Base-by-base conservation (phyloP, 92 coral and sea anemone species). In the Porites divaricata region DNA sequence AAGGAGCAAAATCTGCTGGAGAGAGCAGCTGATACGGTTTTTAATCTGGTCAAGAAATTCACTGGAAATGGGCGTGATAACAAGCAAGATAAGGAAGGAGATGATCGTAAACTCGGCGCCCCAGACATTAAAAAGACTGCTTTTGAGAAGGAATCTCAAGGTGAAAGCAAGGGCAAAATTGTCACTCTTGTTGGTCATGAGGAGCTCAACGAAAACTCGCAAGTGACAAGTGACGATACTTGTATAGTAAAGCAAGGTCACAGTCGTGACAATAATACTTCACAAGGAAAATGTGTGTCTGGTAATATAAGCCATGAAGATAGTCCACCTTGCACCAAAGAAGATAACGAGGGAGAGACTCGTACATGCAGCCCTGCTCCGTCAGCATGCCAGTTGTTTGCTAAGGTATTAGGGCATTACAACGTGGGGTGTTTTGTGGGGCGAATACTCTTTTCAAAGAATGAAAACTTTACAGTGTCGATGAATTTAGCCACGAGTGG, bases 11-110 rank as follows among this genome's bases (percentile, higher is more conserved):
- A 88, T 51, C 86, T 95, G 75, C 88, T 97, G 14, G 91, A 96
- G 57, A 91, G 92, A 41, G 99, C 98, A 53, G 96, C 98, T 21
- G 96, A 95, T 70, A 95, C 96, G 26, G 95, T 97, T 9, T 70
- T 95, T 15, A 97, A 82, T 74, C 91, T 97, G 51, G 98, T 97
- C 2, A 93, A 95, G 88, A 97, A 97, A 74, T 79, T 97, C 45
- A 88, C 92, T 53, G 93, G 95, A 51, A 80, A 74, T 49, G 88
- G 74, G 20, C 66, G 74, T 19, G 87, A 83, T 26, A 71, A 78
- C 72, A 63, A 65, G 23, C 65, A 49, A 21, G 25, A 41, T 21
- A 28, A 20, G 54, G 63, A 74, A 35, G 72, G 58, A 17, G 77
- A 51, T 56, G 45, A 50, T 68, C 21, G 14, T 53, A 12, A 16